Percentiles rank a stretch among this genome's conserved stretches.
These are phyloP conservation scores for Brachymystax lenok DNA, from an alignment of 2,797 vertebrate genomes.

Conservation along the genomic window DNA sequence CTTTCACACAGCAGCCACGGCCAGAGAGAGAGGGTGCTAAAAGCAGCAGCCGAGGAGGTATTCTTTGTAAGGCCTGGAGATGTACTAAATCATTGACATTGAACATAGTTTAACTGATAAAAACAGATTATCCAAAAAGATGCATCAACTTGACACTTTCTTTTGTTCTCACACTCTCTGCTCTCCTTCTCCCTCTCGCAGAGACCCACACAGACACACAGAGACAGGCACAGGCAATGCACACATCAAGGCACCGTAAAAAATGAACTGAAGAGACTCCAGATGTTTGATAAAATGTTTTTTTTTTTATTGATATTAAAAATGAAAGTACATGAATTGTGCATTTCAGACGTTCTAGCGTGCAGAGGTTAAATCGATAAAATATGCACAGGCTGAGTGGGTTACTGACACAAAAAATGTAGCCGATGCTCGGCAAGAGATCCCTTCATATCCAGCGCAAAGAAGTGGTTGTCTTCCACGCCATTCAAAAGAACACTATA, in stretches of 20 bases:
- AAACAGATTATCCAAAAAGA: constrained; percentile 51
- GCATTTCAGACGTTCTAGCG: constrained; percentile 85
- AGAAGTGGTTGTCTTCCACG: constrained; percentile 72
- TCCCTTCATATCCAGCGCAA: constrained; percentile 76
- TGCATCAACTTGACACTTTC: constrained; percentile 15
- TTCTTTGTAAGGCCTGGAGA: constrained; percentile 52
- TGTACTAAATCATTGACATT: constrained; percentile 68
- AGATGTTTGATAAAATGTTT: constrained; percentile 82
- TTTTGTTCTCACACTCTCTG: constrained; percentile 8
- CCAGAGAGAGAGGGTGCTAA: constrained; percentile 44
- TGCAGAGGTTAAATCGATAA: constrained; percentile 86
- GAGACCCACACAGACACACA: constrained; percentile 5
- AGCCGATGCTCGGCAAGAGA: constrained; percentile 67
- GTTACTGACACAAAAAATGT: constrained; percentile 76
- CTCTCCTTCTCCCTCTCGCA: background rate
- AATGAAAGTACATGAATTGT: constrained; percentile 88
- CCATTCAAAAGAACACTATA: constrained; percentile 73
- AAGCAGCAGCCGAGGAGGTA: constrained; percentile 60
- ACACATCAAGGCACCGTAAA: constrained; percentile 33
- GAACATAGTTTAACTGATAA: constrained; percentile 55
- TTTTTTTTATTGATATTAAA: constrained; percentile 85
- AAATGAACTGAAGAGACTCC: constrained; percentile 39
- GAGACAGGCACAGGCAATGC: background rate
- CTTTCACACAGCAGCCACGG: constrained; percentile 23
- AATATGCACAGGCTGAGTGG: constrained; percentile 81